phyloP scores from a whole-genome alignment of 2,797 vertebrate species.

The Eidolon dupreanum region DNA sequence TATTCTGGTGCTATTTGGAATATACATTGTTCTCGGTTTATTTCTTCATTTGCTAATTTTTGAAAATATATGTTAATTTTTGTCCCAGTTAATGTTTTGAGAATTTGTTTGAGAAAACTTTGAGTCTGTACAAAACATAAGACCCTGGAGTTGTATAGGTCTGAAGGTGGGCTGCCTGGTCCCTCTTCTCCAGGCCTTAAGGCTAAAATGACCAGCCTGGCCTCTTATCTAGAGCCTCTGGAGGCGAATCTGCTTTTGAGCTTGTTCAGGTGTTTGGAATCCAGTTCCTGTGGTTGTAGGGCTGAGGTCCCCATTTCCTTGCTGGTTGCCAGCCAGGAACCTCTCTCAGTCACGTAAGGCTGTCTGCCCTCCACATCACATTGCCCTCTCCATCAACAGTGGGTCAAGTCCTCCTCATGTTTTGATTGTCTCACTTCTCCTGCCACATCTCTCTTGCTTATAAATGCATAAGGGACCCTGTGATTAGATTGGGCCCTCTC shows the following conservation, averaged over 20 bases:
- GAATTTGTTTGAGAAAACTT: slow-evolving; percentile 1
- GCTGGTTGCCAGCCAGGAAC: neutral
- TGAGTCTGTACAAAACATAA: neutral
- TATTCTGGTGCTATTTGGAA: neutral
- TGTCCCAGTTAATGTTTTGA: neutral
- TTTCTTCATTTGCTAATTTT: slow-evolving; percentile 27
- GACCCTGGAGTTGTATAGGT: neutral
- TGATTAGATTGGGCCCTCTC: neutral
- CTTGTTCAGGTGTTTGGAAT: neutral
- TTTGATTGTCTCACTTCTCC: neutral
- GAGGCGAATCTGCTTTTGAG: neutral
- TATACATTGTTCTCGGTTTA: neutral
- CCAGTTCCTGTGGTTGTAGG: neutral
- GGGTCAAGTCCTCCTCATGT: neutral
- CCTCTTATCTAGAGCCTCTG: neutral
- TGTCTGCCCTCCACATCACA: neutral
- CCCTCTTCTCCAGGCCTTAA: neutral
- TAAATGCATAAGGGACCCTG: neutral
- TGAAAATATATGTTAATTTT: slow-evolving; percentile 3
- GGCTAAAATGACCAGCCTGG: neutral
- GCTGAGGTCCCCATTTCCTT: neutral
- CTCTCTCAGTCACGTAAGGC: neutral
- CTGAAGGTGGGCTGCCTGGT: neutral
- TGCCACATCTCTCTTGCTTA: neutral
- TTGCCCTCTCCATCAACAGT: neutral